Conservation (phyloP, 2,888 invertebrate genomes). For the Polyommatus iphigenia region DNA sequence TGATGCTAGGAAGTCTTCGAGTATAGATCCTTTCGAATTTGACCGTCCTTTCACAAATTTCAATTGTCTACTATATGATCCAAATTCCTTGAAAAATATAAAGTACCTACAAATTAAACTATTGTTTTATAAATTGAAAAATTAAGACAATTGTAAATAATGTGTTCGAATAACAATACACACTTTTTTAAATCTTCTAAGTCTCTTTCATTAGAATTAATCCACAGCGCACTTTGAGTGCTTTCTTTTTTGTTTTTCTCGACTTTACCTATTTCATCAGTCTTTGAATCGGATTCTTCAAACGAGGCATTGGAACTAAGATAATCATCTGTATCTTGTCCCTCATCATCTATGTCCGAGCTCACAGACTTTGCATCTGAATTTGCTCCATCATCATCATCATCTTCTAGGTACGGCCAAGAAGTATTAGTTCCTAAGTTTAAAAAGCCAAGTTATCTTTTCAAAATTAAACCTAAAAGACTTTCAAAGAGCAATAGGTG, state of each 20-base stretch:
- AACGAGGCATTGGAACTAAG: constrained; percentile 65
- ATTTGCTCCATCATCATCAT: constrained; percentile 70
- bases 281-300: constrained; percentile 61
- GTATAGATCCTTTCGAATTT: constrained; percentile 70
- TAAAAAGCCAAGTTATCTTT: neutral
- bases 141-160: neutral
- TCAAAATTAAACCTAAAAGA: neutral
- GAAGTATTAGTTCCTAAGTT: constrained; percentile 64
- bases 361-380: constrained; percentile 70
- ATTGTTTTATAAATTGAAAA: neutral
- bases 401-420: constrained; percentile 74
- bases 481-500: neutral
- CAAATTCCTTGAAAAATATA: constrained; percentile 78
- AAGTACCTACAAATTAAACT: constrained; percentile 69
- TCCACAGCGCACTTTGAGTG: constrained; percentile 66
- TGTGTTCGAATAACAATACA: constrained; percentile 32
- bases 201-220: constrained; percentile 75
- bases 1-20: constrained; percentile 63
- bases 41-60: constrained; percentile 68
- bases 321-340: constrained; percentile 60
- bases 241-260: constrained; percentile 60
- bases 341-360: constrained; percentile 68
- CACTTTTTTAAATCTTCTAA: constrained; percentile 78
- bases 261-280: constrained; percentile 55
- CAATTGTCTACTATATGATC: constrained; percentile 73